Base-by-base conservation (phyloP, 2,888 invertebrate species). In the Caenorhabditis sinica region DNA sequence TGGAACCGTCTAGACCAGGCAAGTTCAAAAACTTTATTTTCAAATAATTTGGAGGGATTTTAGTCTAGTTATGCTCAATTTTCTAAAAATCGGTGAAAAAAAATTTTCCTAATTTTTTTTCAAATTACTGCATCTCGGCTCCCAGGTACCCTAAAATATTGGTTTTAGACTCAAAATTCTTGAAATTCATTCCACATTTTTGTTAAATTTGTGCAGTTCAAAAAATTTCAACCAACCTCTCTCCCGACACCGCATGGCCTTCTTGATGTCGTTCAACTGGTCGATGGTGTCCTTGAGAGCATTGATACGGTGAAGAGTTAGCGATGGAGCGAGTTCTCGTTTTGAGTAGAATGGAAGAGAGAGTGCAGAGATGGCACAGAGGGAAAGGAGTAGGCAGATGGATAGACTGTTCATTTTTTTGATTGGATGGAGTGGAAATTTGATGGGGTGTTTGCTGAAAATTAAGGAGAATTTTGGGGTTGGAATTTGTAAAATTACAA, bases 341-440 rank as follows among this genome's bases (percentile, higher is more conserved):
- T 84, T 84, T 49, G 80, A 76, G 58, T 81, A 84, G 58, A 84
- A 84, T 17, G 80, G 84, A 49, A 81, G 56, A 13, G 80, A 75
- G 8, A 81, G 33, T 23, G 75, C 51, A 13, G 69, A 61, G 17
- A 73, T 20, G 20, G 33, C n/a, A 51, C 68, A 81, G 11, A 68
- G 17, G 25, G 81, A 61, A 28, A 81, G 56, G 33, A 75, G 49
- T 13, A 75, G n/a, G 9, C 28, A 69, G 56, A 56, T 28, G 23
- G 25, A 15, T 20, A 82, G 30, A 66, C 30, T 61, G 40, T 49
- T 68, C 76, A 76, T 76, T 40, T 25, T 68, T 58, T 45, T 45
- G n/a, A n/a, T n/a, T 15, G 51, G 9, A 40, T 63, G 30, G 15
- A 25, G 65, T 28, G 23, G 6, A 4, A 40, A 40, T 40, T 40